These are phyloP conservation scores for Prunella strophiata DNA, from an alignment of 2,797 vertebrate genomes.

Conservation along the genomic window DNA sequence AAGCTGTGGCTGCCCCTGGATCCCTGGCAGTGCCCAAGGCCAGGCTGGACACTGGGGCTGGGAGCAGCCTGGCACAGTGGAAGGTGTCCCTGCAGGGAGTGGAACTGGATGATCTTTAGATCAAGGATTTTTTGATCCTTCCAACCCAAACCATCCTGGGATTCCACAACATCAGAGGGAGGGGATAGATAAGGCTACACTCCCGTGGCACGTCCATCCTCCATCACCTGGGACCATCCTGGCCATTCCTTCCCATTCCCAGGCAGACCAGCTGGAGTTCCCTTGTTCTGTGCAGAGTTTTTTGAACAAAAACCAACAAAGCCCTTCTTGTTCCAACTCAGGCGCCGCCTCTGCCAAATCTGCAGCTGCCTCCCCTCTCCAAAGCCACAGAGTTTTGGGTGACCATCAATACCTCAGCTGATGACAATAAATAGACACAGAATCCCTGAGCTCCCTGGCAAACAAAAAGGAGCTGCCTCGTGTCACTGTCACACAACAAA, in stretches of 20 bases:
- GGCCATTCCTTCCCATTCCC: background rate
- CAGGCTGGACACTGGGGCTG: background rate
- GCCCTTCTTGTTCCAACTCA: background rate
- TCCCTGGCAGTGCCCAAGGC: background rate
- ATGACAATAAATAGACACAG: constrained; percentile 19
- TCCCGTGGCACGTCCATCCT: background rate
- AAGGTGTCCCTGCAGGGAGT: background rate
- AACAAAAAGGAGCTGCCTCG: constrained; percentile 23
- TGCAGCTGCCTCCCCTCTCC: background rate
- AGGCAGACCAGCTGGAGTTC: background rate
- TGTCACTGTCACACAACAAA: constrained; percentile 43
- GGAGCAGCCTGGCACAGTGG: background rate
- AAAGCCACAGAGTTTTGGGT: constrained; percentile 12
- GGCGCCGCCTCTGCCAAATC: background rate
- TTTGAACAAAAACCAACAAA: background rate
- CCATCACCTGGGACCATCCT: background rate
- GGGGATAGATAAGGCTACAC: no score
- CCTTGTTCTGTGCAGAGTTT: background rate
- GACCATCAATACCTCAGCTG: constrained; percentile 1
- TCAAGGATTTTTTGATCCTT: background rate
- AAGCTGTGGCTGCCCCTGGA: background rate
- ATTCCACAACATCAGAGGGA: background rate
- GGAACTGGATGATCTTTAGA: fast-evolving
- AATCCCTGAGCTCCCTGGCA: constrained; percentile 36
- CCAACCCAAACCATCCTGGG: background rate